Percentiles rank a stretch among this genome's conserved stretches.
Evolutionary conservation across 2,888 invertebrate species (phyloP).

Genomic region (Deilephila porcellus): DNA sequence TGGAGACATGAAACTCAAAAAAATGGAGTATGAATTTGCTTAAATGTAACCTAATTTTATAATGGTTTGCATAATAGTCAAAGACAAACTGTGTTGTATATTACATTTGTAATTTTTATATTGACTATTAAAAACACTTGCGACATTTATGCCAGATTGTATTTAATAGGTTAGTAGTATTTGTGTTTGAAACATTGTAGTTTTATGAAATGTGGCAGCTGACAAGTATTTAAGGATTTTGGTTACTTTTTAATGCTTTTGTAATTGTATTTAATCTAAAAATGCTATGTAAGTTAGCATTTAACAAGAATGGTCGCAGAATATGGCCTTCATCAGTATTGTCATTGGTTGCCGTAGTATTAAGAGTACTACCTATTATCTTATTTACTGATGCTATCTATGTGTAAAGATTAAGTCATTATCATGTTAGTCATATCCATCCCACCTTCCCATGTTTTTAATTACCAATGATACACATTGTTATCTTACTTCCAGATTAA

Average conservation of each 20-base stretch:
- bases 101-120: neutral
- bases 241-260: neutral
- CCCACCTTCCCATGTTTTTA: slow-evolving; percentile 27
- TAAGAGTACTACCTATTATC: slow-evolving; percentile 5
- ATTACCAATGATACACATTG: neutral
- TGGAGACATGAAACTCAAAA: slow-evolving; percentile 59
- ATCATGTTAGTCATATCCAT: slow-evolving; percentile 28
- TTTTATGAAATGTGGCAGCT: neutral
- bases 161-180: slow-evolving; percentile 16
- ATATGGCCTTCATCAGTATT: slow-evolving; percentile 9
- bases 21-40: slow-evolving; percentile 52
- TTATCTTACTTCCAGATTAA: neutral
- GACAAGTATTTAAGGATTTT: neutral
- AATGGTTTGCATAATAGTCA: too few relatives aligned
- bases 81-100: neutral
- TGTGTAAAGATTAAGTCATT: slow-evolving; percentile 8
- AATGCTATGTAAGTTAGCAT: neutral
- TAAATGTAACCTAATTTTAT: slow-evolving; percentile 38
- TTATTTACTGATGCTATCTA: slow-evolving; percentile 11
- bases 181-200: neutral
- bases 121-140: neutral
- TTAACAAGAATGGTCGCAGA: neutral
- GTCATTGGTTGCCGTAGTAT: neutral
- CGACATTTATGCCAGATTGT: slow-evolving; percentile 13
- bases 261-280: neutral